Evolutionary conservation across 2,797 vertebrate genomes (phyloP).

Genomic region (Enteromius unitaeniatus): DNA sequence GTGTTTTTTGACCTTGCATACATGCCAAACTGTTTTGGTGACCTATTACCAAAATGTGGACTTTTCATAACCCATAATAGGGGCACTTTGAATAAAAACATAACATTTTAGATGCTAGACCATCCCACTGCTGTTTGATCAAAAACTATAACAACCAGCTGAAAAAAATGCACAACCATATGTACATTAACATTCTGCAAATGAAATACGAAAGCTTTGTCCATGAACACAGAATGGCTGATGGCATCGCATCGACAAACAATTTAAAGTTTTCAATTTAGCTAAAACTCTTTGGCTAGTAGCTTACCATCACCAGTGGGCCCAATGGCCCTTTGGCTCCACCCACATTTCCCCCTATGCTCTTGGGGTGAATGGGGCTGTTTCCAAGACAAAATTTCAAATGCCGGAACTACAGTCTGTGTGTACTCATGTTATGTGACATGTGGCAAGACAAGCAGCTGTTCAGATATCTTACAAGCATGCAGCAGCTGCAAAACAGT

Average conservation of each 20-base stretch:
- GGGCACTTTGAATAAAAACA: neutral
- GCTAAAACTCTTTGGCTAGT: neutral
- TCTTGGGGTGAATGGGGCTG: neutral
- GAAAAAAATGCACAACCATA: constrained; percentile 48
- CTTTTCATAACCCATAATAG: no score
- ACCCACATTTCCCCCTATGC: neutral
- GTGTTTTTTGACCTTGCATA: no score
- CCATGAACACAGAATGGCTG: no score
- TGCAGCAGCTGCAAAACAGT: constrained; percentile 1
- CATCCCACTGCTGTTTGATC: neutral
- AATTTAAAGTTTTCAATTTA: no score
- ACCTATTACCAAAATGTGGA: no score
- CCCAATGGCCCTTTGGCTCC: neutral
- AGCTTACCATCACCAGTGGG: neutral
- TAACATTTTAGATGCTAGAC: constrained; percentile 3
- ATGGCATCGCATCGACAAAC: no score
- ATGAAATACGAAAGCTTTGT: no score
- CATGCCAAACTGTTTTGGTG: no score
- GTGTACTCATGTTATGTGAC: neutral
- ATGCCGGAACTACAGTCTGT: constrained; percentile 7
- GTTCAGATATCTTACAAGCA: constrained; percentile 34
- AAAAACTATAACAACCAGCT: neutral
- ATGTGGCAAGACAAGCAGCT: constrained; percentile 18
- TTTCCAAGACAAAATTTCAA: neutral
- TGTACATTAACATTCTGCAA: neutral